These are phyloP conservation scores for Haliaeetus leucogaster DNA, from an alignment of 2,113 vertebrate genomes.

Conservation along the genomic window DNA sequence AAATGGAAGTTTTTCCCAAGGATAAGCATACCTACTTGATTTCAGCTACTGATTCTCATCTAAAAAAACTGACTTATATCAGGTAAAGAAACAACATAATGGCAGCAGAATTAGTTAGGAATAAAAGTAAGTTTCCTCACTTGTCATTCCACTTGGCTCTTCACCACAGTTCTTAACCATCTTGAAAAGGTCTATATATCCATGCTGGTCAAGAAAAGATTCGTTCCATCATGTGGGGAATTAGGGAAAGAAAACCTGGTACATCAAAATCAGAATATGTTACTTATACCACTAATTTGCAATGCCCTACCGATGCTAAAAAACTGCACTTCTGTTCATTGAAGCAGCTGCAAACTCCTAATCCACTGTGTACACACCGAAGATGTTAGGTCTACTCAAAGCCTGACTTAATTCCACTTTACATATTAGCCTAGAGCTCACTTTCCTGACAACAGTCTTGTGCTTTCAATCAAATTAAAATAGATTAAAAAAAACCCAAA, in stretches of 20 bases:
- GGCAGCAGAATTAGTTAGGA: not conserved
- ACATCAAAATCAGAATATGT: not conserved
- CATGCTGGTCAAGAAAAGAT: not conserved
- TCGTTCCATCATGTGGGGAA: not conserved
- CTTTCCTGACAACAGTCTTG: not conserved
- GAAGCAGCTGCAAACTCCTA: not conserved
- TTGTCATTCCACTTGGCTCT: not conserved
- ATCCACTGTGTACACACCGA: not conserved
- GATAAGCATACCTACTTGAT: not conserved
- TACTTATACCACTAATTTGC: not conserved
- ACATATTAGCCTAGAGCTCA: not conserved
- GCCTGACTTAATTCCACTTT: not conserved
- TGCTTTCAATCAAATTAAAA: not conserved
- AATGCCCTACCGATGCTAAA: not conserved
- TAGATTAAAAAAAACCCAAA: not conserved
- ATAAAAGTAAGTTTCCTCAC: slow-evolving; percentile 16
- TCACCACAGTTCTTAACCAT: not conserved
- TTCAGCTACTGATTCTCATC: not conserved
- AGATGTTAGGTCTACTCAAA: not conserved
- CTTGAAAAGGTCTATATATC: not conserved
- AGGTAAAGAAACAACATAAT: not conserved
- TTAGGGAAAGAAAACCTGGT: not conserved
- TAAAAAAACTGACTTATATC: not conserved
- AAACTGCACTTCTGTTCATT: not conserved
- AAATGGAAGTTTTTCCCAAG: not conserved